Base-by-base conservation (phyloP, 2,888 invertebrate species). In the Plebejus melissa region DNA sequence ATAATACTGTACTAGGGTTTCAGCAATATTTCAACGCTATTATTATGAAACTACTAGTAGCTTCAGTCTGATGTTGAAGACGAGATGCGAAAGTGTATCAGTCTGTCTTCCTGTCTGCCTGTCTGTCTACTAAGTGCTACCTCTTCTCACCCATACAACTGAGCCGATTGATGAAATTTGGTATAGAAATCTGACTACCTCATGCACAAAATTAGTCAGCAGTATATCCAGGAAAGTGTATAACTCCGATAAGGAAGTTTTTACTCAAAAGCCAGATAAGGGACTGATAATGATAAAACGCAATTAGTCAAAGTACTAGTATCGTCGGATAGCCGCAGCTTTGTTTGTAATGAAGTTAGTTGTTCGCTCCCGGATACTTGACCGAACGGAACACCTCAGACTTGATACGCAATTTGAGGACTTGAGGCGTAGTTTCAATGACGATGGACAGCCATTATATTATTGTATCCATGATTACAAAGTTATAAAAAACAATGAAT, bases 331-430 rank as follows among this genome's bases (percentile, higher is more conserved):
- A 65, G 54, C 65, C 65, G 65, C 65, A 36, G 50, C 72, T 50
- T 71, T 54, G 72, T 50, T 72, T 72, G 16, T 72, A 72, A 72
- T 72, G 72, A 72, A 72, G 28, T 72, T 72, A 54, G 72, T 72
- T 72, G 72, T 71, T 71, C 9, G 16, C 16, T 54, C 28, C 11
- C 16, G 72, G 72, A 72, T 50, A 72, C 72, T 72, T 72, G 28
- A 72, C 72, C 72, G 32, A 72, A 32, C 72, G 54, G 32, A 72
- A 32, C 72, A 72, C 72, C 72, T 46, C 22, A 28, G 46, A 54
- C 28, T 71, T 46, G 71, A 72, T 72, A 32, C 54, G 54, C 72
- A 72, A 50, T 54, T 71, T 6, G 50, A 50, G 72, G 46, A 50
- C 9, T 28, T 46, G 32, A 32, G 16, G 54, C 65, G 22, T 9